Base-by-base conservation (phyloP, 2,888 invertebrate species). In the Drosophila atripex region DNA sequence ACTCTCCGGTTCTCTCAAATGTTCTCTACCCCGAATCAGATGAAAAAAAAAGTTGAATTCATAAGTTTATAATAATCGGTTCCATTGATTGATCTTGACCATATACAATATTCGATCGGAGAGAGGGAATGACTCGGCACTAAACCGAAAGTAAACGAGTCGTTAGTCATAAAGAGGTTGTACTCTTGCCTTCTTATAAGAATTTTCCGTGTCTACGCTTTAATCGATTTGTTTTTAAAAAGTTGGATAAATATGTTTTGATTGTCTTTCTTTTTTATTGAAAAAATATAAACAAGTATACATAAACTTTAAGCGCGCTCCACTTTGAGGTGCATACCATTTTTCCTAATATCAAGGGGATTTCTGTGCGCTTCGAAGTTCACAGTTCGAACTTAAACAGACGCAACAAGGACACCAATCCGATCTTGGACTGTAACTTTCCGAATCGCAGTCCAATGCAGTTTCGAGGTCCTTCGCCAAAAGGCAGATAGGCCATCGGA, bases 361-460 rank as follows among this genome's bases (percentile, higher is more conserved):
- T 45, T 39, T 76, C 73, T 1, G 76, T 76, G 9, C 41, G 53
- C 4, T 73, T 32, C 8, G 76, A 79, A 2, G 38, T n/a, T n/a
- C n/a, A n/a, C n/a, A n/a, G n/a, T n/a, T n/a, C n/a, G 32, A 8
- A 79, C 1, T 39, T 61, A 0, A 77, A 76, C 8, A 38, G 53
- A 1, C 73, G 47, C 8, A 76, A 7, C 3, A 76, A 56, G 1
- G 64, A 53, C 58, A 76, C 61, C 3, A 90, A 61, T 0, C 89
- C 90, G 46, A 89, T 75, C 49, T 79, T 75, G 0, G 83, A 65
- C 60, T 90, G 89, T 80, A 90, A 86, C 59, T 88, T 86, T 0
- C 88, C 90, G 56, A 90, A 90, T 35, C 90, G 77, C 46, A 84
- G 53, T 0, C 89, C 90, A 45, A 90, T 82, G 53, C 90, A 90